These are phyloP conservation scores for Peromyscus maniculatus DNA, from an alignment of 2,113 vertebrate genomes.

Conservation along the genomic window DNA sequence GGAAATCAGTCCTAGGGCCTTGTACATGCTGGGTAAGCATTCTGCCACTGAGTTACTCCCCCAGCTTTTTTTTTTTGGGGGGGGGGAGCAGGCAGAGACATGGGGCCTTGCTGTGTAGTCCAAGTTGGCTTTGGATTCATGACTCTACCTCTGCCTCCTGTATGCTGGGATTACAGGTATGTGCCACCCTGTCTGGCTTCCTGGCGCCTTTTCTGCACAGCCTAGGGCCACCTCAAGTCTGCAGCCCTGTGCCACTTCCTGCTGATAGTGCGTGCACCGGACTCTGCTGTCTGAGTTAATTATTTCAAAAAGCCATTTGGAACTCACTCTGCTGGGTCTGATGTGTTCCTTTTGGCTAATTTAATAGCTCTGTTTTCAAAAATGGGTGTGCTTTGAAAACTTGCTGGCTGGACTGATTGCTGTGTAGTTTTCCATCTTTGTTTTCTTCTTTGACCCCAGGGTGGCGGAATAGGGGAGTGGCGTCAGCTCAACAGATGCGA, in stretches of 20 bases:
- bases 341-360: slow-evolving; percentile 63
- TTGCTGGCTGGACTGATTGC: neutral
- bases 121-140: neutral
- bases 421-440: neutral
- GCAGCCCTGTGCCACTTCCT: neutral
- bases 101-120: no score
- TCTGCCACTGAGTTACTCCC: neutral
- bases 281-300: slow-evolving; percentile 46
- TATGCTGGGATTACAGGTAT: neutral
- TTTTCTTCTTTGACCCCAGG: slow-evolving; percentile 24
- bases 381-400: neutral
- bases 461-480: neutral
- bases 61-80: neutral
- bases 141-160: neutral
- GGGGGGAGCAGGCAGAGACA: neutral
- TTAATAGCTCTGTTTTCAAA: slow-evolving; percentile 61
- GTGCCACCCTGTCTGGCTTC: neutral
- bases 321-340: slow-evolving; percentile 38
- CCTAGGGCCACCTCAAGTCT: neutral
- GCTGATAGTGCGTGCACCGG: neutral
- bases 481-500: neutral
- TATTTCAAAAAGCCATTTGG: slow-evolving; percentile 62
- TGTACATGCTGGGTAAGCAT: neutral
- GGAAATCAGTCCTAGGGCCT: neutral
- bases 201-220: neutral